Conservation (phyloP, 2,797 vertebrate genomes). For the Australoheros facetus region DNA sequence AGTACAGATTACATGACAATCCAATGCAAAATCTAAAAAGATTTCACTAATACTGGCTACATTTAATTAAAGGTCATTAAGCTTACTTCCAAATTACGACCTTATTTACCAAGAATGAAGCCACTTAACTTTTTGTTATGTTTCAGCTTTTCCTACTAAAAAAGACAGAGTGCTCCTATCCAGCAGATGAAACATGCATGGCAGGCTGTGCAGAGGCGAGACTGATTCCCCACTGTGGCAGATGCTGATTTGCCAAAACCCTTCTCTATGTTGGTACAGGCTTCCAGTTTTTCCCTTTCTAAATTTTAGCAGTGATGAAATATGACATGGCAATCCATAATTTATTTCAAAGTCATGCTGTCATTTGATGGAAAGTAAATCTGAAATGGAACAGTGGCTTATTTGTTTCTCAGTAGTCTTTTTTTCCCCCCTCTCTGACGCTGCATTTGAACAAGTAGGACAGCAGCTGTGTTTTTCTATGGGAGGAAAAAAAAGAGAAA, state of each 20-base stretch:
- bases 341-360: constrained; percentile 36
- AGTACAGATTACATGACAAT: background rate
- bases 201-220: constrained; percentile 6
- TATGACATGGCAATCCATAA: constrained; percentile 41
- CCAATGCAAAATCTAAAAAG: constrained; percentile 3
- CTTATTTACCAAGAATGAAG: constrained; percentile 5
- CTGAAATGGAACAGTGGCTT: constrained; percentile 24
- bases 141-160: constrained; percentile 9
- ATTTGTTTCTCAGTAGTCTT: constrained; percentile 26
- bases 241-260: constrained; percentile 19
- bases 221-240: constrained; percentile 19
- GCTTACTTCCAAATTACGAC: background rate
- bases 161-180: constrained; percentile 10
- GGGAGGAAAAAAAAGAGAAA: background rate
- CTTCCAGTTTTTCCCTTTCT: constrained; percentile 44
- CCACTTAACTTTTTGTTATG: background rate
- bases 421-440: background rate
- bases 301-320: constrained; percentile 45
- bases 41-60: background rate
- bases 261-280: constrained; percentile 9
- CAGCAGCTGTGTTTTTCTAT: constrained; percentile 4
- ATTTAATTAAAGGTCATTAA: background rate
- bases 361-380: constrained; percentile 27
- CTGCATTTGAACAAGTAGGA: constrained; percentile 17
- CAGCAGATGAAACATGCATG: constrained; percentile 24